Percentiles rank a stretch among this genome's conserved stretches.
Evolutionary conservation across 2,113 vertebrate species (phyloP).

Genomic region (Caracal caracal): DNA sequence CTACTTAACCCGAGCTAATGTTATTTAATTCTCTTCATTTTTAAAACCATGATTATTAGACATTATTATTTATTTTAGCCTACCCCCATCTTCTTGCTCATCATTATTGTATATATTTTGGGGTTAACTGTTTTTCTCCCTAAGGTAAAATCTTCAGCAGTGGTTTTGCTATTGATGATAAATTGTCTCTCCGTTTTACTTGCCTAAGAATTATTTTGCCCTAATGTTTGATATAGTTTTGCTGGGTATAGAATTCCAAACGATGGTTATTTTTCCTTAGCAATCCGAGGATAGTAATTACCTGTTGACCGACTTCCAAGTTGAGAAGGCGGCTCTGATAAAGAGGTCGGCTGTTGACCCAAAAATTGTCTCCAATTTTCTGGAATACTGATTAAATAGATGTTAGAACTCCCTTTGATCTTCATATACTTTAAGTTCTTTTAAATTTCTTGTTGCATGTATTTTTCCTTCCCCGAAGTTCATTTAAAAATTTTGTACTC

Average conservation of each 20-base stretch:
- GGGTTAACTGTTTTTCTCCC: neutral
- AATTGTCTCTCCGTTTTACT: neutral
- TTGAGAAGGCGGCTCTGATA: neutral
- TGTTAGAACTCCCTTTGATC: neutral
- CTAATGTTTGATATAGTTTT: neutral
- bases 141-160: neutral
- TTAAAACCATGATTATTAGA: neutral
- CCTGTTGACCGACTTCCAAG: neutral
- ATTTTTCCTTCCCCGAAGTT: neutral
- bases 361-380: neutral
- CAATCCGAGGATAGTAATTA: neutral
- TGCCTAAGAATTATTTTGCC: neutral
- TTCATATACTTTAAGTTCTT: neutral
- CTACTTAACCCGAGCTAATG: neutral
- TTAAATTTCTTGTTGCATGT: neutral
- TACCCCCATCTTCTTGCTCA: neutral
- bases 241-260: neutral
- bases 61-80: neutral
- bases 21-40: neutral
- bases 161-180: neutral
- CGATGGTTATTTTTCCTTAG: neutral
- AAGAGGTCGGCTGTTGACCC: neutral
- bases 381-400: neutral
- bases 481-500: constrained; percentile 1
- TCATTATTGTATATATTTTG: neutral